phyloP scores from a whole-genome alignment of 2,113 vertebrate species.

The Vidua chalybeata region DNA sequence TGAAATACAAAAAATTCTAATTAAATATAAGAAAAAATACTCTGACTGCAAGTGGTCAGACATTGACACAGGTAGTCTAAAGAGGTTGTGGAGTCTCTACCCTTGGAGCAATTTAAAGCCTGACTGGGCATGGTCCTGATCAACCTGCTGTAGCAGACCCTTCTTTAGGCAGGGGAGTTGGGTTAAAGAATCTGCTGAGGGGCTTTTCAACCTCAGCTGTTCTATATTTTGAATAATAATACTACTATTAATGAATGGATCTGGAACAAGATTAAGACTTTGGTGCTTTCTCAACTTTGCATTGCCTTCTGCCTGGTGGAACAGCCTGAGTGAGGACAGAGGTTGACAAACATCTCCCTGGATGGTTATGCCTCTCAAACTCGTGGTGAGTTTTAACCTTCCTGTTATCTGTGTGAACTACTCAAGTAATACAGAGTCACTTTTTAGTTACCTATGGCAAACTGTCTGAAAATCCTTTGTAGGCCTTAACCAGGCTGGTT shows the following conservation, averaged over 20 bases:
- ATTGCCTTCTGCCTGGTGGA: background rate
- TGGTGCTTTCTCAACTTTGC: background rate
- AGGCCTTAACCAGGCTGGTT: background rate
- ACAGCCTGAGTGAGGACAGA: background rate
- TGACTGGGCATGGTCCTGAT: too few relatives aligned
- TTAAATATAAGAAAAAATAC: background rate
- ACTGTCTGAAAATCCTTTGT: background rate
- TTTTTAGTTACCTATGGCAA: background rate
- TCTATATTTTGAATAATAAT: background rate
- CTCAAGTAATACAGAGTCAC: background rate
- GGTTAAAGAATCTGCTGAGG: background rate
- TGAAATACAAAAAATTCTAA: background rate
- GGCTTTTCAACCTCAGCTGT: background rate
- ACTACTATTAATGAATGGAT: background rate
- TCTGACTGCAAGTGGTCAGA: background rate
- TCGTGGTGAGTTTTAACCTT: background rate
- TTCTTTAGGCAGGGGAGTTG: background rate
- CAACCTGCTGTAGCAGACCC: background rate
- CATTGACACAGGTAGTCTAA: background rate
- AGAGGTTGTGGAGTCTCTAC: background rate
- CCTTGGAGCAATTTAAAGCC: background rate
- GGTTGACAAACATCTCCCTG: background rate
- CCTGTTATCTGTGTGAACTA: background rate
- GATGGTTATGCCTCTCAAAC: background rate
- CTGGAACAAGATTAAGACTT: background rate